phyloP scores from a whole-genome alignment of 2,888 invertebrate species.

The Apamea epomidion region DNA sequence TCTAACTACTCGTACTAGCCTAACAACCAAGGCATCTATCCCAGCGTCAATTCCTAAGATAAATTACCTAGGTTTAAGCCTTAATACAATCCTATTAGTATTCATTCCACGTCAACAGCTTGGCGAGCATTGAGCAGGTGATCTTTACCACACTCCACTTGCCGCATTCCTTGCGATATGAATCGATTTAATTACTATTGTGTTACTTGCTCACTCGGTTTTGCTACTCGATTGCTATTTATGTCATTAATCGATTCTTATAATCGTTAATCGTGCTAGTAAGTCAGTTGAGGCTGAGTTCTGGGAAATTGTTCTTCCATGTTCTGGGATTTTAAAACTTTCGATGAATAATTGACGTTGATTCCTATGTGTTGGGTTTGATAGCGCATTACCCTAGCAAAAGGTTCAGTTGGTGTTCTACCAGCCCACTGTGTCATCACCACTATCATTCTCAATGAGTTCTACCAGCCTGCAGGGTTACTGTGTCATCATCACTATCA shows the following conservation, averaged over 20 bases:
- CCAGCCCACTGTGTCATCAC: no score
- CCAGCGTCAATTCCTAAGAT: slow-evolving; percentile 50
- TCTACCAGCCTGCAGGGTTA: no score
- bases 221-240: slow-evolving; percentile 59
- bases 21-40: neutral
- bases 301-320: neutral
- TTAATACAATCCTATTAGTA: slow-evolving; percentile 53
- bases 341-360: neutral
- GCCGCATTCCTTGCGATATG: slow-evolving; percentile 75
- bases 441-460: no score
- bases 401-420: neutral
- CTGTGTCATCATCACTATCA: no score
- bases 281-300: slow-evolving; percentile 11
- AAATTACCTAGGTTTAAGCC: slow-evolving; percentile 37
- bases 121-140: slow-evolving; percentile 68
- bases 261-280: slow-evolving; percentile 47
- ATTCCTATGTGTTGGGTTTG: no score
- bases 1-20: neutral
- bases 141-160: slow-evolving; percentile 79
- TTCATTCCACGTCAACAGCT: slow-evolving; percentile 60
- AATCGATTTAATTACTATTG: slow-evolving; percentile 70
- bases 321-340: slow-evolving; percentile 1
- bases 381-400: no score
- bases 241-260: slow-evolving; percentile 59
- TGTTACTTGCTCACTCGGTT: slow-evolving; percentile 63